Evolutionary conservation across 64 coral and sea anemone genomes (phyloP).

Genomic region (Astreopora myriophthalma): DNA sequence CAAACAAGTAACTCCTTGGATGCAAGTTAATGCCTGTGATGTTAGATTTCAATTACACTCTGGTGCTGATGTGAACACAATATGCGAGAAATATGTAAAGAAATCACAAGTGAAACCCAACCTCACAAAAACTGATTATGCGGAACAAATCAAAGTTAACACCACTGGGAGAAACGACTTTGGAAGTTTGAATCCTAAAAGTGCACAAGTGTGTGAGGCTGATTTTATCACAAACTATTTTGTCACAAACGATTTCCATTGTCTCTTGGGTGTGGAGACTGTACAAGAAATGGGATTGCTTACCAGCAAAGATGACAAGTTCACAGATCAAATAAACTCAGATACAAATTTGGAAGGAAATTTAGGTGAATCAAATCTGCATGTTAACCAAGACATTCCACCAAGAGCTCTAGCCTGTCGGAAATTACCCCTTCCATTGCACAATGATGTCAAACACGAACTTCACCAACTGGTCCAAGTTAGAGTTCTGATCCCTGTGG

Average conservation of each 20-base stretch:
- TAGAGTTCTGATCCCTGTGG: background rate
- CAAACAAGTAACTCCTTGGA: background rate
- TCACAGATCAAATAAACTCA: background rate
- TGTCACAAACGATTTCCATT: conserved; percentile 1
- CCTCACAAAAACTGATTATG: conserved; percentile 9
- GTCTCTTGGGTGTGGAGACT: conserved; percentile 2
- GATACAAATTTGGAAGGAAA: background rate
- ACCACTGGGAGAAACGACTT: background rate
- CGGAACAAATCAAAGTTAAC: conserved; percentile 17
- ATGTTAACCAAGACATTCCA: background rate
- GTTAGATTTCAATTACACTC: background rate
- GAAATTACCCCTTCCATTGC: background rate
- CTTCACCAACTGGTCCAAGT: background rate
- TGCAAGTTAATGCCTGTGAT: conserved; percentile 21
- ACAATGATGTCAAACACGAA: background rate
- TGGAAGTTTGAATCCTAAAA: no score
- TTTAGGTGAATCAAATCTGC: background rate
- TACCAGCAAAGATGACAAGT: conserved; percentile 11
- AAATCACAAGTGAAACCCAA: conserved; percentile 11
- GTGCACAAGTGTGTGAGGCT: background rate
- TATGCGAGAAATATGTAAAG: background rate
- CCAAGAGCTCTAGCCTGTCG: background rate
- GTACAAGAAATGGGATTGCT: conserved; percentile 1
- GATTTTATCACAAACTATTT: background rate
- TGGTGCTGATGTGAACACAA: background rate